These are phyloP conservation scores for Acrossocheilus fasciatus DNA, from an alignment of 2,797 vertebrate species.

Conservation along the genomic window DNA sequence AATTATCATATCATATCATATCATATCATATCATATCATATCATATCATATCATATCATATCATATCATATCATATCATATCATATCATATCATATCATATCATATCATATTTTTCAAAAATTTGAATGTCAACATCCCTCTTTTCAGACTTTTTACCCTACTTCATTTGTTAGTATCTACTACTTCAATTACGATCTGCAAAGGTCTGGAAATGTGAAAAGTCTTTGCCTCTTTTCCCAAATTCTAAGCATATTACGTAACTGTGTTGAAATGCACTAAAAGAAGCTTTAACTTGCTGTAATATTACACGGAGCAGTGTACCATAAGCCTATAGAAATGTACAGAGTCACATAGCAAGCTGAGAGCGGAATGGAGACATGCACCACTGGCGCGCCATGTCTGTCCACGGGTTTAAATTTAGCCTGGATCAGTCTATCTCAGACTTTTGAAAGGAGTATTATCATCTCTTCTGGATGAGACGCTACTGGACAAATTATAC, in stretches of 20 bases:
- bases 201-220: not conserved
- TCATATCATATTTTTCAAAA: not conserved
- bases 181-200: not conserved
- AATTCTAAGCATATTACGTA: conserved; percentile 30
- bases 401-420: conserved; percentile 83
- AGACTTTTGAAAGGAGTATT: conserved; percentile 55
- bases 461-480: conserved; percentile 60
- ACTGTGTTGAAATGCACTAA: conserved; percentile 54
- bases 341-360: conserved; percentile 61
- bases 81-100: not conserved
- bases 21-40: not conserved
- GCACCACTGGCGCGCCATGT: conserved; percentile 73
- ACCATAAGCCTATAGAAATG: conserved; percentile 26
- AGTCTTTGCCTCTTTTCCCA: not conserved
- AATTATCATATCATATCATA: not conserved
- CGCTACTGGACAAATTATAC: conserved; percentile 38
- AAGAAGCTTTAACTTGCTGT: conserved; percentile 6
- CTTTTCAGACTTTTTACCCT: not conserved
- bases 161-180: not conserved
- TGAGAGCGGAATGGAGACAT: conserved; percentile 69
- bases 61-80: not conserved
- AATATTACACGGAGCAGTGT: conserved; percentile 56
- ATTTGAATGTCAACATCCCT: not conserved
- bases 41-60: not conserved
- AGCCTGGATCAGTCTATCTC: conserved; percentile 69